Conservation (phyloP, 2,113 vertebrate species). For the Pelvicachromis taeniatus region DNA sequence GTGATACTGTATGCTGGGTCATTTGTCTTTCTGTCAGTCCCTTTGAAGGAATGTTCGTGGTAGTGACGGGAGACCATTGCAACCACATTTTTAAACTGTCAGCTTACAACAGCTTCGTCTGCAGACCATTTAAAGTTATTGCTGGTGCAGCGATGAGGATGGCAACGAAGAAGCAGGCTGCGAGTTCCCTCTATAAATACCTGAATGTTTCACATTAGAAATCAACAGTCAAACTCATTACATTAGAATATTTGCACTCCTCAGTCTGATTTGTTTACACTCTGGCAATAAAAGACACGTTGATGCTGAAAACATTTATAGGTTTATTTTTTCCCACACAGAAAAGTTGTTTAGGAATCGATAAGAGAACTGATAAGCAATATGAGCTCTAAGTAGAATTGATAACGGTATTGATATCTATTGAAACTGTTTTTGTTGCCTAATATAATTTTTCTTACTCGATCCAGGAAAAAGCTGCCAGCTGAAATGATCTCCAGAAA, state of each 20-base stretch:
- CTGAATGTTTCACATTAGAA: background rate
- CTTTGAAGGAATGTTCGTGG: background rate
- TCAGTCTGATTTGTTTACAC: background rate
- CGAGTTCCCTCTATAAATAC: background rate
- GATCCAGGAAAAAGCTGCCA: slow-evolving; percentile 78
- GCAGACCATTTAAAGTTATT: background rate
- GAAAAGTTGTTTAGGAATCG: background rate
- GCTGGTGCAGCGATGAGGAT: background rate
- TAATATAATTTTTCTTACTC: background rate
- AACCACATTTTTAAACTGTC: background rate
- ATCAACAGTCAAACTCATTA: background rate
- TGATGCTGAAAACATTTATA: background rate
- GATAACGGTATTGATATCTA: background rate
- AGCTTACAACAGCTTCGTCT: background rate
- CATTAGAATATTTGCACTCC: background rate
- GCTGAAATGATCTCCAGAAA: slow-evolving; percentile 91
- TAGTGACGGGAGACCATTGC: background rate
- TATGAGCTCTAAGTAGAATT: background rate
- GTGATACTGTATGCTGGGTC: background rate
- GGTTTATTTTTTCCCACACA: background rate
- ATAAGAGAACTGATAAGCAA: background rate
- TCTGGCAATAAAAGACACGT: background rate
- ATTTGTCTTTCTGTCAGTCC: background rate
- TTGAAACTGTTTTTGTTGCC: background rate
- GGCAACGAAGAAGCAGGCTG: background rate